Percentiles rank a stretch among this genome's conserved stretches.
Evolutionary conservation across 2,888 invertebrate species (phyloP).

Genomic region (Dendrolimus houi): DNA sequence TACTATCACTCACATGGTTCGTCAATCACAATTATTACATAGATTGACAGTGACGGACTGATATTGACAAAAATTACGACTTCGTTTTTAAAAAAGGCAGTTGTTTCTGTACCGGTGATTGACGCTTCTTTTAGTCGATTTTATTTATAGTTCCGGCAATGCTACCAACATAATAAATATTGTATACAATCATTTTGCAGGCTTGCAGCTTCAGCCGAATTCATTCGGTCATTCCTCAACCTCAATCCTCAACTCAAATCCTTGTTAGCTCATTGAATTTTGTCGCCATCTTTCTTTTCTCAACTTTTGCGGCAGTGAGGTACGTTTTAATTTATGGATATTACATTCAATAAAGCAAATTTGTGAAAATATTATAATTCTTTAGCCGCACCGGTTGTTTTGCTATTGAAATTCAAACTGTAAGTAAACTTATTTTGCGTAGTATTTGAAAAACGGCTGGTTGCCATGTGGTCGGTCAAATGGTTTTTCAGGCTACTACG

Average conservation of each 20-base stretch:
- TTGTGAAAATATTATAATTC: slow-evolving; percentile 17
- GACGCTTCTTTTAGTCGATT: too few species aligned
- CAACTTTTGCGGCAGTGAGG: slow-evolving; percentile 60
- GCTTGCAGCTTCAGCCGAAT: too few species aligned
- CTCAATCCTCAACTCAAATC: slow-evolving; percentile 12
- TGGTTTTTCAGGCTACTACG: slow-evolving; percentile 57
- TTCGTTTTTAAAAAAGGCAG: too few species aligned
- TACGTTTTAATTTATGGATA: slow-evolving; percentile 45
- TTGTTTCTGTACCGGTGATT: too few species aligned
- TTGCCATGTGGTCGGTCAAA: slow-evolving; percentile 65
- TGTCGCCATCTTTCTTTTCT: slow-evolving; percentile 71
- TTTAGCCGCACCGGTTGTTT: slow-evolving; percentile 13
- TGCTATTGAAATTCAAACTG: slow-evolving; percentile 13
- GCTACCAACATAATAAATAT: slow-evolving; percentile 7
- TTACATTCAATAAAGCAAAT: slow-evolving; percentile 23
- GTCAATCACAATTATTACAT: too few species aligned
- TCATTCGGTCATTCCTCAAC: slow-evolving; percentile 1
- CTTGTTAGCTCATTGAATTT: slow-evolving; percentile 31
- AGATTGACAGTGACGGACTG: too few species aligned
- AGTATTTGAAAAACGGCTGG: slow-evolving; percentile 19
- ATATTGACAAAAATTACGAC: too few species aligned
- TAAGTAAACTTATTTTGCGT: slow-evolving; percentile 18
- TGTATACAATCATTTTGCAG: too few species aligned
- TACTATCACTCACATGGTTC: too few species aligned
- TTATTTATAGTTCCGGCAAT: slow-evolving; percentile 13